These are phyloP conservation scores for Diadromus collaris DNA, from an alignment of 2,888 invertebrate genomes.

Conservation along the genomic window DNA sequence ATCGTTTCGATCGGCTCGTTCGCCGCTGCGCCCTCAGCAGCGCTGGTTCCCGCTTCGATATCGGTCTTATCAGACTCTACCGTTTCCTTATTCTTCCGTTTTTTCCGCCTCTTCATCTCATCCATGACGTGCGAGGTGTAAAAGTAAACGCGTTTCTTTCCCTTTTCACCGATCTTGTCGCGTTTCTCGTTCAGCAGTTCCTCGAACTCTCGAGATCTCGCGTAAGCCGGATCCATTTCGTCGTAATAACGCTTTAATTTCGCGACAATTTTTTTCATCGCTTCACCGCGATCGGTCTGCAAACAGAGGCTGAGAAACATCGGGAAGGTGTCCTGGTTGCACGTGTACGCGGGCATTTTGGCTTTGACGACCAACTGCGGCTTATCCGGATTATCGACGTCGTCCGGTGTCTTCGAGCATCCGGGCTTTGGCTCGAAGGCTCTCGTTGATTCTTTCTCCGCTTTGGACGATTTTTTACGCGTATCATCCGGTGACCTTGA, in stretches of 20 bases:
- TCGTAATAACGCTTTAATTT: constrained; percentile 72
- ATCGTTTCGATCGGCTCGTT: neutral
- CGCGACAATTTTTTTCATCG: constrained; percentile 69
- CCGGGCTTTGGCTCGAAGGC: neutral
- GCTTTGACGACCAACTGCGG: constrained; percentile 69
- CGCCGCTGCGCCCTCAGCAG: neutral
- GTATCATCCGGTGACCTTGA: constrained; percentile 28
- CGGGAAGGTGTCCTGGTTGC: constrained; percentile 68
- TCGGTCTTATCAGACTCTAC: neutral
- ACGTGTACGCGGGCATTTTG: constrained; percentile 62
- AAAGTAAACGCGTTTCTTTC: constrained; percentile 31
- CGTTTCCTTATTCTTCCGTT: neutral
- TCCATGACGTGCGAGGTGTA: constrained; percentile 62
- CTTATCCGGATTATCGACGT: constrained; percentile 31
- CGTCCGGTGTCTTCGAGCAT: constrained; percentile 8
- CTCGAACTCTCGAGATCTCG: constrained; percentile 65
- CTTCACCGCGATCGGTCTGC: constrained; percentile 64
- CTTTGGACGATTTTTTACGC: neutral
- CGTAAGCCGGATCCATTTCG: constrained; percentile 65
- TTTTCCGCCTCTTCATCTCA: constrained; percentile 68
- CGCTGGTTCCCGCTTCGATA: neutral
- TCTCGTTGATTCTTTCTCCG: constrained; percentile 7
- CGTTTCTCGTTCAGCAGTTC: constrained; percentile 67
- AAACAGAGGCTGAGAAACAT: constrained; percentile 72
- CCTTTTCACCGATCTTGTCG: constrained; percentile 57